Percentiles rank a stretch among this genome's conserved stretches.
Evolutionary conservation across 2,113 vertebrate species (phyloP).

Genomic region (Chaetodon trifascialis): DNA sequence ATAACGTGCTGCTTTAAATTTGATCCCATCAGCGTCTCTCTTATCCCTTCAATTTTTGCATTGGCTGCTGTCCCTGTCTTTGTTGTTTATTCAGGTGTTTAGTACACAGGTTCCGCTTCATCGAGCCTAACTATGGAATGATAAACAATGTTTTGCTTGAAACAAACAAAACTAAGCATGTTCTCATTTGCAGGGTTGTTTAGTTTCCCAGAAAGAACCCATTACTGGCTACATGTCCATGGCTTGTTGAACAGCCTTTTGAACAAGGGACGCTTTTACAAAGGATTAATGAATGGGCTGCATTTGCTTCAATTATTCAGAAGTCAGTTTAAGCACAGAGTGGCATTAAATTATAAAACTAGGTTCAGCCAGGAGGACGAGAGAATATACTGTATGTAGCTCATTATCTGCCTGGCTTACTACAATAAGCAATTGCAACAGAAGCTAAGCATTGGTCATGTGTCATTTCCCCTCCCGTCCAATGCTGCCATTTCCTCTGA

Average conservation of each 20-base stretch:
- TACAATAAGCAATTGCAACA: slow-evolving; percentile 67
- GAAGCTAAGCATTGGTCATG: slow-evolving; percentile 62
- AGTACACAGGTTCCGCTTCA: slow-evolving; percentile 50
- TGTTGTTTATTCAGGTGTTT: slow-evolving; percentile 71
- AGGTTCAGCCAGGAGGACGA: slow-evolving; percentile 38
- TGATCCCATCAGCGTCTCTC: slow-evolving; percentile 14
- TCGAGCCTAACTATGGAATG: slow-evolving; percentile 43
- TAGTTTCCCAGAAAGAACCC: slow-evolving; percentile 44
- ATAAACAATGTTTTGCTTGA: slow-evolving; percentile 59
- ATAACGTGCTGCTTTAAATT: slow-evolving; percentile 4
- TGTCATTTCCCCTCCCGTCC: slow-evolving; percentile 61
- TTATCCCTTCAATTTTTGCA: slow-evolving; percentile 5
- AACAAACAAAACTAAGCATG: slow-evolving; percentile 62
- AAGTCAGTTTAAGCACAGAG: slow-evolving; percentile 65
- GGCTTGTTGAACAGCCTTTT: slow-evolving; percentile 53
- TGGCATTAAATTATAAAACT: slow-evolving; percentile 69
- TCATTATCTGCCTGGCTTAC: slow-evolving; percentile 69
- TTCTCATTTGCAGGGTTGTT: slow-evolving; percentile 37
- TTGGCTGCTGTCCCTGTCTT: neutral
- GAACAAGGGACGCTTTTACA: slow-evolving; percentile 63
- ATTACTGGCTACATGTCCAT: slow-evolving; percentile 35
- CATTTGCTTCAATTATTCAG: slow-evolving; percentile 70
- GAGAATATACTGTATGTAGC: slow-evolving; percentile 55
- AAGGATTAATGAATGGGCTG: slow-evolving; percentile 67
- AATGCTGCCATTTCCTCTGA: slow-evolving; percentile 54